phyloP scores from a whole-genome alignment of 2,113 vertebrate genomes.

The Lycaon pictus region DNA sequence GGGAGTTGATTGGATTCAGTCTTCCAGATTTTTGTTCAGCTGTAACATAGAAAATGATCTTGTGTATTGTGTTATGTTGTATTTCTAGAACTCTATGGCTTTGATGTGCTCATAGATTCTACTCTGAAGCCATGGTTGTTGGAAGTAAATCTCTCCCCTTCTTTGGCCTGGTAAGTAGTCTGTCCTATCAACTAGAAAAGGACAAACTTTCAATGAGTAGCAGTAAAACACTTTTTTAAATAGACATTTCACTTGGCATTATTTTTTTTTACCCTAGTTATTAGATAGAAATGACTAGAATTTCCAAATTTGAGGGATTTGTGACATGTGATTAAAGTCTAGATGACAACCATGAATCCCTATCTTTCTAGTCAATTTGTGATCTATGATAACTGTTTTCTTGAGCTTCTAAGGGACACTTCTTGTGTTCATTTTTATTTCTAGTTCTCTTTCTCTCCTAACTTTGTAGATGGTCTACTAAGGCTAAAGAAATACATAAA shows the following conservation, averaged over 20 bases:
- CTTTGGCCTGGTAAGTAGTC: constrained; percentile 97
- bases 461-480: constrained; percentile 37
- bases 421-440: constrained; percentile 38
- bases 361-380: background rate
- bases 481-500: background rate
- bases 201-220: background rate
- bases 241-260: constrained; percentile 35
- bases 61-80: constrained; percentile 70
- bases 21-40: background rate
- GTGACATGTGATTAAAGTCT: constrained; percentile 46
- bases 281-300: background rate
- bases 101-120: constrained; percentile 98
- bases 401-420: background rate
- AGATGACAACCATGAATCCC: background rate
- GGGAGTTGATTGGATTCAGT: background rate
- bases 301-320: constrained; percentile 35
- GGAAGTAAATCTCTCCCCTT: constrained; percentile 98
- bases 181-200: constrained; percentile 46
- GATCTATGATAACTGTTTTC: background rate
- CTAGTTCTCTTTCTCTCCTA: background rate
- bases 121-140: constrained; percentile 98
- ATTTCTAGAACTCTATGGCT: constrained; percentile 96
- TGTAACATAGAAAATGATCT: constrained; percentile 63
- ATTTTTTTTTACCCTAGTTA: background rate
- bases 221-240: constrained; percentile 39